Base-by-base conservation (phyloP, 2,888 invertebrate genomes). In the Esperia sulphurella region DNA sequence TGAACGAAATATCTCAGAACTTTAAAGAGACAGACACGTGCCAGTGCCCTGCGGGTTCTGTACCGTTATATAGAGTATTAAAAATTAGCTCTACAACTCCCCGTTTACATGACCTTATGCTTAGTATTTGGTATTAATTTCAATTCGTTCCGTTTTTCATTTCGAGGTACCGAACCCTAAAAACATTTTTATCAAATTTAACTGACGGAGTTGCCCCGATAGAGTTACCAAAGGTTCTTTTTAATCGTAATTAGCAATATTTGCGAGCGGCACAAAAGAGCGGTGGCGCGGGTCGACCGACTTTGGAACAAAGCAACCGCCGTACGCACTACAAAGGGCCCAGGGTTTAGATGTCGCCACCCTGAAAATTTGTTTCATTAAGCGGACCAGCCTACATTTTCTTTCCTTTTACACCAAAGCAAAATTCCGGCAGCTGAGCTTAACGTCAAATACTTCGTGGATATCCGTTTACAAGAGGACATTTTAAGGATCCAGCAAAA, bases 351-450 rank as follows among this genome's bases (percentile, higher is more conserved):
- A 84, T 78, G 84, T 81, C 78, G 73, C 81, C 74, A 73, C 79
- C 79, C 79, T 74, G 78, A 79, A 85, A 87, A 84, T 88, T 85
- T 83, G 86, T 85, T 85, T 85, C 86, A 87, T 85, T 86, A 82
- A 81, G 71, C 79, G 75, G 65, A 65, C 73, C 71, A 67, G 65
- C 73, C 81, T 63, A 73, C 78, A 80, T 77, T 83, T 82, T 79
- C 77, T 79, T 83, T 83, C 76, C 67, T 75, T 68, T 72, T 69
- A 71, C 70, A 52, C 59, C 59, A 61, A 59, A 66, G 63, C 61
- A 56, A 71, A 80, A 81, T 78, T 73, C 65, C 68, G 63, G 64
- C 71, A 74, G 69, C 70, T 59, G 54, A 63, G 64, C 69, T 68
- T 71, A 62, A 67, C 66, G 66, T 71, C 65, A 73, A 77, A 76